A percentile compares a stretch with the other conserved stretches of the same genome.
These are phyloP conservation scores for Pocillopora verrucosa DNA, from an alignment of 64 coral and sea anemone species.

Conservation along the genomic window DNA sequence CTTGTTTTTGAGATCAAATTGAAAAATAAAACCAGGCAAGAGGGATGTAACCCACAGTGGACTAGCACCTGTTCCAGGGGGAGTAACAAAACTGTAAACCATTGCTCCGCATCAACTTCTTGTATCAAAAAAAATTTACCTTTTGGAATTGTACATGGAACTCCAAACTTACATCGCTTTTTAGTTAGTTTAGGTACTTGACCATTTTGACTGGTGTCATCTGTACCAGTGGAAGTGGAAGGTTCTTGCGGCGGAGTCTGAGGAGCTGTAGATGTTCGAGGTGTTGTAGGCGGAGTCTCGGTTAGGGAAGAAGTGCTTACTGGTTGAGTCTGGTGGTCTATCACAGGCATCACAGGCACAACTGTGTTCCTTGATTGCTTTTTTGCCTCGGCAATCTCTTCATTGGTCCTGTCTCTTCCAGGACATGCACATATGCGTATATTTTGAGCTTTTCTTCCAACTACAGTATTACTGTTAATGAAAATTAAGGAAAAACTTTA, in stretches of 20 bases:
- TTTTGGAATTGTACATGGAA: neutral
- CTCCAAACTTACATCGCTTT: conserved; percentile 66
- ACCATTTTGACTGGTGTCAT: neutral
- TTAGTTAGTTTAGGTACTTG: conserved; percentile 49
- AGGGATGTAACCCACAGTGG: neutral
- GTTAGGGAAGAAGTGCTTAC: neutral
- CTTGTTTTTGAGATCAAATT: neutral
- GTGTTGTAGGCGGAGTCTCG: conserved; percentile 34
- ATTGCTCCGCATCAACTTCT: neutral
- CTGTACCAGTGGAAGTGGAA: conserved; percentile 24
- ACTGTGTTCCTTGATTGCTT: neutral
- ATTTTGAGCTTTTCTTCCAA: conserved; percentile 70
- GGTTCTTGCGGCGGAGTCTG: conserved; percentile 30
- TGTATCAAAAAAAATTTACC: neutral
- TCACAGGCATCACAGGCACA: neutral
- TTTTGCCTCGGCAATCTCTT: conserved; percentile 65
- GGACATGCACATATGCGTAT: conserved; percentile 84
- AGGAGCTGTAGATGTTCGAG: neutral
- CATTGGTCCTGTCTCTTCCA: conserved; percentile 71
- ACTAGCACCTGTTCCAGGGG: neutral
- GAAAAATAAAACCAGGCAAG: neutral
- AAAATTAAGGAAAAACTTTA: neutral
- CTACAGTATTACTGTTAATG: conserved; percentile 43
- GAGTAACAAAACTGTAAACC: neutral
- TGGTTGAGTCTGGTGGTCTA: neutral